Conservation (phyloP, 30 jellyfish, hydroid and myxozoan genomes). For the Aurelia coerulea region DNA sequence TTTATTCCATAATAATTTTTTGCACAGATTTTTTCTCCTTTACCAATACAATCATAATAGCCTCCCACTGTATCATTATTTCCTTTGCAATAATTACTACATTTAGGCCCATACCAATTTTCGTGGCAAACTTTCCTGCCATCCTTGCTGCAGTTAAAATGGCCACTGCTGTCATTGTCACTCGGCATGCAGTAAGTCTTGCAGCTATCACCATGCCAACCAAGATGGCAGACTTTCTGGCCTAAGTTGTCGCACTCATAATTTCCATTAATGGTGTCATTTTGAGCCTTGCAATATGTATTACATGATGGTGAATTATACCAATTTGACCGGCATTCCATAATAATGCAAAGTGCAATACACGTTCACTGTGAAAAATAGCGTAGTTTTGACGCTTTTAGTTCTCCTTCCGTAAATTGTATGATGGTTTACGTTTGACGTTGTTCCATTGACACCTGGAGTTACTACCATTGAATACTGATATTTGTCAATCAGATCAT, state of each 20-base stretch:
- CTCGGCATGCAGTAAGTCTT: slow-evolving; percentile 46
- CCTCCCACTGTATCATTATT: slow-evolving; percentile 17
- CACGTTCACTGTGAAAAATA: slow-evolving; percentile 20
- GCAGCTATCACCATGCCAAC: slow-evolving; percentile 68
- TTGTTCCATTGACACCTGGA: slow-evolving; percentile 42
- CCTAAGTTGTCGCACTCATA: slow-evolving; percentile 47
- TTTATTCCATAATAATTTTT: slow-evolving; percentile 45
- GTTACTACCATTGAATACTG: background rate
- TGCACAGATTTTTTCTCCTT: slow-evolving; percentile 37
- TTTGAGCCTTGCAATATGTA: slow-evolving; percentile 29
- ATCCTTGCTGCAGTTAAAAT: slow-evolving; percentile 48
- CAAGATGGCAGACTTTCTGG: slow-evolving; percentile 23
- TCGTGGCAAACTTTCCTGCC: slow-evolving; percentile 61
- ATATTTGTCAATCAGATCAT: slow-evolving; percentile 34
- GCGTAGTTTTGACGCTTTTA: slow-evolving; percentile 3
- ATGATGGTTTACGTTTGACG: background rate
- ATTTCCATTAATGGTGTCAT: slow-evolving; percentile 42
- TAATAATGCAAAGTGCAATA: slow-evolving; percentile 45
- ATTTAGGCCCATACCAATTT: slow-evolving; percentile 57
- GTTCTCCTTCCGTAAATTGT: slow-evolving; percentile 36
- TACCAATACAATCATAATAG: slow-evolving; percentile 11
- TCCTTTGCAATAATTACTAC: slow-evolving; percentile 45
- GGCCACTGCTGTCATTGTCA: slow-evolving; percentile 42
- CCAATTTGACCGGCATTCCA: slow-evolving; percentile 58
- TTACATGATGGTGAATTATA: slow-evolving; percentile 35